Evolutionary conservation across 2,797 vertebrate genomes (phyloP).

Genomic region (Pterois miles): DNA sequence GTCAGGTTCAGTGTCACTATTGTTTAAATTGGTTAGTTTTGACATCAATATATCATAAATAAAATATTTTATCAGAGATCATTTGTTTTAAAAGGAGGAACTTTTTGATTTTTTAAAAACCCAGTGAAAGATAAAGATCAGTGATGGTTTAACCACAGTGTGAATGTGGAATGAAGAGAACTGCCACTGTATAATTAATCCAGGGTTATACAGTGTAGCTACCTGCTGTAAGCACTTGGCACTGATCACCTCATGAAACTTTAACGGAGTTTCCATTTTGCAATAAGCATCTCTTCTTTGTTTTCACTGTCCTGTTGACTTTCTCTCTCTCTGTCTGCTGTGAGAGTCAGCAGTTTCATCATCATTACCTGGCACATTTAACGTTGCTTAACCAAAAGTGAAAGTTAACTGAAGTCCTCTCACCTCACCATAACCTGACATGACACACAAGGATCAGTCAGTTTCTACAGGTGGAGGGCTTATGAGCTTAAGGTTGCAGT

Average conservation of each 20-base stretch:
- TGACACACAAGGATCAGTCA: not conserved
- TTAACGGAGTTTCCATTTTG: slow-evolving; percentile 33
- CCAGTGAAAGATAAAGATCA: not conserved
- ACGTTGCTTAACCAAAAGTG: slow-evolving; percentile 49
- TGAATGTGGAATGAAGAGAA: not conserved
- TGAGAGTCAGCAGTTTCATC: slow-evolving; percentile 57
- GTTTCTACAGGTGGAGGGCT: no score
- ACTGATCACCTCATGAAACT: slow-evolving; percentile 28
- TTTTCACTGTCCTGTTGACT: not conserved
- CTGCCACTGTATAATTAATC: not conserved
- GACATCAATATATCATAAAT: not conserved
- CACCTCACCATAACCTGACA: not conserved
- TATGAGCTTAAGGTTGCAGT: no score
- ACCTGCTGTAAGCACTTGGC: slow-evolving; percentile 1
- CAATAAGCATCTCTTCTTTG: slow-evolving; percentile 12
- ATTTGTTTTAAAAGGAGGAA: not conserved
- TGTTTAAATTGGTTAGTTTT: slow-evolving; percentile 1
- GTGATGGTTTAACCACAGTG: not conserved
- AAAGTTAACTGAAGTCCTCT: slow-evolving; percentile 46
- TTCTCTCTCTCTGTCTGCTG: not conserved
- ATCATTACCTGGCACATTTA: slow-evolving; percentile 11
- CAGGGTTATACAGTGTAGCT: not conserved
- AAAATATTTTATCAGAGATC: slow-evolving; percentile 12
- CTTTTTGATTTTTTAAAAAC: not conserved
- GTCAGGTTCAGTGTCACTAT: not conserved